A percentile compares a stretch with the other conserved stretches of the same genome.
Evolutionary conservation across 2,113 vertebrate species (phyloP).

Genomic region (Myrmophylax atrothorax): DNA sequence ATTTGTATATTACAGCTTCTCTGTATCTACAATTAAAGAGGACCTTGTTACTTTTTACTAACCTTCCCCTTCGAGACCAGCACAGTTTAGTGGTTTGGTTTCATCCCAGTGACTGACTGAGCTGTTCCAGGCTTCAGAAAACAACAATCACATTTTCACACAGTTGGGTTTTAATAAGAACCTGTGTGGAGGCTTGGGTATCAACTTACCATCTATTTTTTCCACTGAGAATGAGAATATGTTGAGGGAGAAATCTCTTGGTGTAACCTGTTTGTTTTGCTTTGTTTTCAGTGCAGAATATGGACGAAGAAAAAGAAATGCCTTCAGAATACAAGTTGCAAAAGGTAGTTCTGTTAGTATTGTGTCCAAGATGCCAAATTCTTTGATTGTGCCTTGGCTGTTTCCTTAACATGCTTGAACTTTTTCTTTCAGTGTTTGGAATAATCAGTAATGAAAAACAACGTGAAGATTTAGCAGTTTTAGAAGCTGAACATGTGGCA

Average conservation of each 20-base stretch:
- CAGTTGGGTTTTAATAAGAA: neutral
- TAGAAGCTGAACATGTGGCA: conserved; percentile 84
- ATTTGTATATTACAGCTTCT: neutral
- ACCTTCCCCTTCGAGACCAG: neutral
- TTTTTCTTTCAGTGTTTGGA: conserved; percentile 78
- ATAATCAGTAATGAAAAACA: conserved; percentile 80
- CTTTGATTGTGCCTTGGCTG: neutral
- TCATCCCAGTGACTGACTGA: neutral
- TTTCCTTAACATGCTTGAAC: neutral
- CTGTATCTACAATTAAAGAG: neutral
- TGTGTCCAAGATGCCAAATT: neutral
- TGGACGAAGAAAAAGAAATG: conserved; percentile 90
- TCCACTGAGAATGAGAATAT: neutral
- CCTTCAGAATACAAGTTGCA: conserved; percentile 93
- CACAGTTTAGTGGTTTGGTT: neutral
- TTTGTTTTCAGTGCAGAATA: conserved; percentile 84
- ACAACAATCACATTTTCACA: accelerated
- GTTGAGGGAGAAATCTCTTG: neutral
- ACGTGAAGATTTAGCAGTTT: conserved; percentile 57
- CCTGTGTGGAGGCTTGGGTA: neutral
- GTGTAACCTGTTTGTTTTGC: neutral
- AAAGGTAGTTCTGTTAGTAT: conserved; percentile 79
- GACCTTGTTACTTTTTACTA: neutral
- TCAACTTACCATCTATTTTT: neutral
- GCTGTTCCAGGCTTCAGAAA: neutral